Conservation (phyloP, 2,113 vertebrate genomes). For the Phaetusa simplex region DNA sequence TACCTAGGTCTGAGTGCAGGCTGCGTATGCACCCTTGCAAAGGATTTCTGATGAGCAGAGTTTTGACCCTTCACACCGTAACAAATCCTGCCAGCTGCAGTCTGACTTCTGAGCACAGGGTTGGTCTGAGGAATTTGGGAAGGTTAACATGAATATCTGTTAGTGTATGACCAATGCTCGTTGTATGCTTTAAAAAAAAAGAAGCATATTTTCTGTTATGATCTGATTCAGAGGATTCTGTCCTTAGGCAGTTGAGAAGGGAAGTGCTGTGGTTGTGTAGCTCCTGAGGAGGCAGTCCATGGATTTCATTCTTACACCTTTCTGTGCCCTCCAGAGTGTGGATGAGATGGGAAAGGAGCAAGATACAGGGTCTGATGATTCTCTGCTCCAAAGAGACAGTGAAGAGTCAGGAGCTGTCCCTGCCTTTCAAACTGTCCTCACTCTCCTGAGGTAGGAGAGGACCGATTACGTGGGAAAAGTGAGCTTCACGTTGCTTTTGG, state of each 20-base stretch:
- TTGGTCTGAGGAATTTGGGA: neutral
- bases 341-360: neutral
- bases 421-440: neutral
- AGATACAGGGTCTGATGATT: neutral
- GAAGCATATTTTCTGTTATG: neutral
- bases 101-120: neutral
- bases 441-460: neutral
- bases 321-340: neutral
- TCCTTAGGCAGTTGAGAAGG: neutral
- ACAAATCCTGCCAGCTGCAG: slow-evolving; percentile 21
- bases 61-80: neutral
- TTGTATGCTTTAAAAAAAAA: neutral
- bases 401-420: neutral
- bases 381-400: neutral
- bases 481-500: neutral
- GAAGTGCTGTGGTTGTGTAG: neutral
- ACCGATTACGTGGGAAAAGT: neutral
- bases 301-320: neutral
- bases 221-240: neutral
- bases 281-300: neutral
- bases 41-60: neutral
- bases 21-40: neutral
- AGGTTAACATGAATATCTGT: neutral
- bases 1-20: neutral
- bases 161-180: neutral